Evolutionary conservation across 2,888 invertebrate genomes (phyloP).

Genomic region (Tupiocoris notatus): DNA sequence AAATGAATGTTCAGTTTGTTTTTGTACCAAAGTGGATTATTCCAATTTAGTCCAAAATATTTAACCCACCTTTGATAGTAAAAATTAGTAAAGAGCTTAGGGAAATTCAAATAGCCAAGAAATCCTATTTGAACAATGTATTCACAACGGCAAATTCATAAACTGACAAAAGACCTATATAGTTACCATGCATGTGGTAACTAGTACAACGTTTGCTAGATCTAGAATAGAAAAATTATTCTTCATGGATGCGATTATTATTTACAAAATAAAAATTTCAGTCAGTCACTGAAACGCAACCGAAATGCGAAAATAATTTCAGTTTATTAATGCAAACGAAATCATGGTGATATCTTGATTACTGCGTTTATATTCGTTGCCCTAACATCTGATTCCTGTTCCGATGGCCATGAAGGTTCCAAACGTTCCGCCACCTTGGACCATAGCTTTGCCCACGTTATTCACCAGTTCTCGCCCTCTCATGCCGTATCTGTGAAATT

Average conservation of each 20-base stretch:
- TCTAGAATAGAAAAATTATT: neutral
- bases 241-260: neutral
- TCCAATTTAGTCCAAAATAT: no score
- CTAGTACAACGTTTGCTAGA: no score
- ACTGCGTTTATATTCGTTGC: neutral
- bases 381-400: conserved; percentile 78
- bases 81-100: no score
- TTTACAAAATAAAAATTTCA: conserved; percentile 17
- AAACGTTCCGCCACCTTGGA: conserved; percentile 96
- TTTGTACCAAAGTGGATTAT: no score
- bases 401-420: conserved; percentile 96
- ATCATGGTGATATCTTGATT: neutral
- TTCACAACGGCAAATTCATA: no score
- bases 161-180: no score
- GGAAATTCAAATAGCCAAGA: no score
- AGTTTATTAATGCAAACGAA: neutral
- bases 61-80: no score
- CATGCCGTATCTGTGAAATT: conserved; percentile 75
- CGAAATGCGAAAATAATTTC: neutral
- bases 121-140: no score
- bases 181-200: no score
- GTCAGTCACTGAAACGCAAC: neutral
- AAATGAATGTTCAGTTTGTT: no score
- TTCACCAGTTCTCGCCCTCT: conserved; percentile 88
- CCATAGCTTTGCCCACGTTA: conserved; percentile 93